phyloP scores from a whole-genome alignment of 1,140 invertebrate species.

The Drosophila kurseongensis region DNA sequence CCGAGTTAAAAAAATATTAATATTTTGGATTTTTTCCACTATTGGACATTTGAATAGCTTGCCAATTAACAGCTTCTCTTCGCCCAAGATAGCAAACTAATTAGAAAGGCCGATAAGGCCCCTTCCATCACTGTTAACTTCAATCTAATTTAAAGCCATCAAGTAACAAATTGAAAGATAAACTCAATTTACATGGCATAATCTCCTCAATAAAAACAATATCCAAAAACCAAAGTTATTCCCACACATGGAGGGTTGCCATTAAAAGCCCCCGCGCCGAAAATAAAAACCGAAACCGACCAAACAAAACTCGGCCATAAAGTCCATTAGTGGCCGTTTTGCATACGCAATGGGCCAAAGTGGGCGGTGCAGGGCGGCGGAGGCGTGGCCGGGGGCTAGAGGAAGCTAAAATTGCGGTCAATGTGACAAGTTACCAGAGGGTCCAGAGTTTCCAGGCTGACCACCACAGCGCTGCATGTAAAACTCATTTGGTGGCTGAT shows the following conservation, averaged over 20 bases:
- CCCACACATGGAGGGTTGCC: constrained; percentile 20
- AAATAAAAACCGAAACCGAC: constrained; percentile 40
- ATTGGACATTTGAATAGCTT: not conserved
- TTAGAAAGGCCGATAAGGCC: not conserved
- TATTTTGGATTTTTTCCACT: no score
- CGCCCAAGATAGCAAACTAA: constrained; percentile 2
- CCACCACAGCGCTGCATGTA: constrained; percentile 1
- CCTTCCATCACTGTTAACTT: constrained; percentile 13
- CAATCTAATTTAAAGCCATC: constrained; percentile 21
- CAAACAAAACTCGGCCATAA: constrained; percentile 48
- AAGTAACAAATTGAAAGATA: constrained; percentile 44
- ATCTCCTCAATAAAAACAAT: constrained; percentile 35
- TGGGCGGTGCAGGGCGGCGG: not conserved
- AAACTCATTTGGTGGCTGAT: constrained; percentile 50
- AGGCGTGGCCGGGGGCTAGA: constrained; percentile 19
- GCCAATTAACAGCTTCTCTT: not conserved
- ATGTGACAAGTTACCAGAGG: constrained; percentile 40
- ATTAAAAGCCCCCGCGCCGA: constrained; percentile 32
- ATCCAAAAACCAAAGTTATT: constrained; percentile 8
- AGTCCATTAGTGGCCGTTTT: constrained; percentile 77
- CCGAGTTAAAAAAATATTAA: no score
- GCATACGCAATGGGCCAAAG: constrained; percentile 49
- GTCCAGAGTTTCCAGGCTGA: constrained; percentile 3
- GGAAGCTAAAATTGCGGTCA: constrained; percentile 61
- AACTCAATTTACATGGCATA: constrained; percentile 41